phyloP scores from a whole-genome alignment of 2,888 invertebrate species.

The Phanerotoma sp. region DNA sequence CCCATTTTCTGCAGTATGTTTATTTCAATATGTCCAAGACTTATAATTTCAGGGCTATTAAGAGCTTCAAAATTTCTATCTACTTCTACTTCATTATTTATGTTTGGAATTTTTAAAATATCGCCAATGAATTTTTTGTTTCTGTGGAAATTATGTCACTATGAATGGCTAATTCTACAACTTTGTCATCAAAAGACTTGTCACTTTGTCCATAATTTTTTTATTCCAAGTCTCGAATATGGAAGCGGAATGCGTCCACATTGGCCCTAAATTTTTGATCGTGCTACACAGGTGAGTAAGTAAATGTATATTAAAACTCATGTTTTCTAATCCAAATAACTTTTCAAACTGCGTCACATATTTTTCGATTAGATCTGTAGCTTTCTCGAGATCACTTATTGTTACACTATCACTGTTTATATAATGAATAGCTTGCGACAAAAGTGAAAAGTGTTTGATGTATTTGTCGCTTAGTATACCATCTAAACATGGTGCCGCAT shows the following conservation, averaged over 20 bases:
- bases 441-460: neutral
- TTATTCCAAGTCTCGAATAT: constrained; percentile 5
- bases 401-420: constrained; percentile 1
- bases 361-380: neutral
- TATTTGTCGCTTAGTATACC: neutral
- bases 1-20: neutral
- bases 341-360: constrained; percentile 10
- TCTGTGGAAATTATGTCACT: neutral
- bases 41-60: neutral
- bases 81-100: neutral
- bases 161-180: neutral
- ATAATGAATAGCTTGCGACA: neutral
- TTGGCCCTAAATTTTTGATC: constrained; percentile 6
- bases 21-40: neutral
- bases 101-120: neutral
- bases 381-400: neutral
- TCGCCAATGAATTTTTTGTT: neutral
- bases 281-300: neutral
- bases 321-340: constrained; percentile 1
- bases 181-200: constrained; percentile 1
- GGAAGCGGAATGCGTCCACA: constrained; percentile 10
- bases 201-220: constrained; percentile 4
- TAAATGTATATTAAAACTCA: constrained; percentile 13
- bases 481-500: constrained; percentile 14
- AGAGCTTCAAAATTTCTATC: neutral